Conservation (phyloP, 2,113 vertebrate species). For the Regulus satrapa region DNA sequence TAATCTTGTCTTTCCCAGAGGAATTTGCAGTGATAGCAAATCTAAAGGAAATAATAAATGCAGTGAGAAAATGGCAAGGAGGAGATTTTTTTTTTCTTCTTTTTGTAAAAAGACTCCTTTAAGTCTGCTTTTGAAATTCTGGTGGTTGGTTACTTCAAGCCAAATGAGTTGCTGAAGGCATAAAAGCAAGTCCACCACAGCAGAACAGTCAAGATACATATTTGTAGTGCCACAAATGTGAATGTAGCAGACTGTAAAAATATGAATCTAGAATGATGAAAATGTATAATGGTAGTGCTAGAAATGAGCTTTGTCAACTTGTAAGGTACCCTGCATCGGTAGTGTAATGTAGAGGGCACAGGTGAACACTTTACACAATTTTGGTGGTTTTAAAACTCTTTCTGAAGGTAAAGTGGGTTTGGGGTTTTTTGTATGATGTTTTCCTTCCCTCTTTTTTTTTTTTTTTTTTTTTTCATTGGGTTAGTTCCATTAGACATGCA, state of each 20-base stretch:
- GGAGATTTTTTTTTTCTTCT: background rate
- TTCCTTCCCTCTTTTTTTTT: fast-evolving
- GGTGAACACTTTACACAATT: background rate
- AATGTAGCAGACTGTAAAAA: background rate
- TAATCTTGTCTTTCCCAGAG: background rate
- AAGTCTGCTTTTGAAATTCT: background rate
- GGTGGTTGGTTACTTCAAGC: background rate
- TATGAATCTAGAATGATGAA: background rate
- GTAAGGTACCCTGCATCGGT: background rate
- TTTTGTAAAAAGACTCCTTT: background rate
- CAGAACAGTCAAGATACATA: background rate
- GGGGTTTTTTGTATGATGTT: background rate
- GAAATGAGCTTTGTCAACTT: background rate
- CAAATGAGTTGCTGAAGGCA: background rate
- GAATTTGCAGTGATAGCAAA: background rate
- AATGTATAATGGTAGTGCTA: background rate
- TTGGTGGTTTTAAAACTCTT: background rate
- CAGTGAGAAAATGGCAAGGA: background rate
- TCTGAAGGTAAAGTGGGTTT: background rate
- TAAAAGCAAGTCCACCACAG: background rate
- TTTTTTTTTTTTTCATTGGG: fast-evolving
- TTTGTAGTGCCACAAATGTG: background rate
- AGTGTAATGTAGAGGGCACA: background rate
- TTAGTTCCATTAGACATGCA: background rate
- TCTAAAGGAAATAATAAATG: background rate